Evolutionary conservation across 2,113 vertebrate genomes (phyloP).

Genomic region (Hemibagrus wyckioides): DNA sequence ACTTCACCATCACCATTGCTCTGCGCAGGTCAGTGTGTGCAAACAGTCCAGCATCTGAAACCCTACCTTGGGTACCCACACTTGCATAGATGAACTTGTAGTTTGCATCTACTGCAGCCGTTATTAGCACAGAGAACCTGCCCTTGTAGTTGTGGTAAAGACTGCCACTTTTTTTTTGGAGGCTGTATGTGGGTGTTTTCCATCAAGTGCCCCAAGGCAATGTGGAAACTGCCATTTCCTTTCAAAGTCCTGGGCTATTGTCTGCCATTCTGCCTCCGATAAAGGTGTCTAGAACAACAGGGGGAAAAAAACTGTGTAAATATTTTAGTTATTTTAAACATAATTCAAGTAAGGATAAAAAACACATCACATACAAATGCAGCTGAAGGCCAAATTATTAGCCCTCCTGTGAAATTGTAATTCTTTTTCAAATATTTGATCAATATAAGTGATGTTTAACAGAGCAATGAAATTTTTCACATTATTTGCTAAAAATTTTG

Average conservation of each 20-base stretch:
- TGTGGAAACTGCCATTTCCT: constrained; percentile 48
- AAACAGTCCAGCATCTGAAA: constrained; percentile 36
- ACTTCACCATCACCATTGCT: too few species aligned
- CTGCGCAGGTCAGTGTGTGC: not conserved
- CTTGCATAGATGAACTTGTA: constrained; percentile 41
- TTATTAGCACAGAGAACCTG: constrained; percentile 25
- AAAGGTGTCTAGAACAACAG: constrained; percentile 48
- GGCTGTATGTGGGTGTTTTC: constrained; percentile 38
- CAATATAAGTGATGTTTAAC: too few species aligned
- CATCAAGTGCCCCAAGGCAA: constrained; percentile 41
- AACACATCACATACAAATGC: too few species aligned
- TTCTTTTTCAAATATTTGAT: too few species aligned
- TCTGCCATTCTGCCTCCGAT: constrained; percentile 38
- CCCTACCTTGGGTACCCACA: constrained; percentile 28
- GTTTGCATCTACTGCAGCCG: constrained; percentile 48
- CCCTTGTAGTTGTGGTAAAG: constrained; percentile 30
- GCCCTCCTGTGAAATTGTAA: too few species aligned
- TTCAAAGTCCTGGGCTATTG: constrained; percentile 38
- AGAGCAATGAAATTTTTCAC: too few species aligned
- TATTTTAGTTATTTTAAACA: too few species aligned
- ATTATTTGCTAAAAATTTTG: too few species aligned
- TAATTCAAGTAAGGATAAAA: too few species aligned
- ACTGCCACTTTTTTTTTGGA: constrained; percentile 36
- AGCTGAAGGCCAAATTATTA: too few species aligned
- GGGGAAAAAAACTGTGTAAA: too few species aligned